phyloP scores from a whole-genome alignment of 2,888 invertebrate species.

The Oxystoma pomonae region DNA sequence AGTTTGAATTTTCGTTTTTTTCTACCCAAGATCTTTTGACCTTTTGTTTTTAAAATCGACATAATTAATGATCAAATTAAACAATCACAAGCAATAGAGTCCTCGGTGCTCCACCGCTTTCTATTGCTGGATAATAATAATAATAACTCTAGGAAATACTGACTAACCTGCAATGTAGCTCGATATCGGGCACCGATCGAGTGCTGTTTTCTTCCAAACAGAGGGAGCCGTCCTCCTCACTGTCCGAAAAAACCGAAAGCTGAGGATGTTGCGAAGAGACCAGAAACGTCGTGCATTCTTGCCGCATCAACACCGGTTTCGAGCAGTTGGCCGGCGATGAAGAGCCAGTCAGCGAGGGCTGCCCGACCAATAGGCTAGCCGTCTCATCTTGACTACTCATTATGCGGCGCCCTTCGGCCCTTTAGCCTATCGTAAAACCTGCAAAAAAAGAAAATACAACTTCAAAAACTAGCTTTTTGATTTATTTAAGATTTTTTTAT shows the following conservation, averaged over 20 bases:
- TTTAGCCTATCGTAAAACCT: conserved; percentile 26
- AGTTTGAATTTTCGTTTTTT: no score
- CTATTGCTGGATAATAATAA: no score
- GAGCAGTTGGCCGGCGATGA: conserved; percentile 52
- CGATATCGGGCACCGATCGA: conserved; percentile 77
- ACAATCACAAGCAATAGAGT: no score
- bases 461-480: no score
- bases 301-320: conserved; percentile 80
- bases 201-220: conserved; percentile 65
- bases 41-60: no score
- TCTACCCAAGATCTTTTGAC: no score
- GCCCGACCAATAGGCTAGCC: conserved; percentile 69
- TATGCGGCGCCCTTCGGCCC: conserved; percentile 27
- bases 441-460: conserved; percentile 7
- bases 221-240: conserved; percentile 69
- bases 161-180: conserved; percentile 63
- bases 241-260: conserved; percentile 70
- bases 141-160: no score
- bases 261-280: conserved; percentile 64
- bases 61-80: no score
- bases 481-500: no score
- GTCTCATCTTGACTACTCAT: conserved; percentile 76
- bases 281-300: conserved; percentile 77
- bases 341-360: conserved; percentile 54
- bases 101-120: no score